Conservation (phyloP, 2,888 invertebrate species). For the Leucania comma region DNA sequence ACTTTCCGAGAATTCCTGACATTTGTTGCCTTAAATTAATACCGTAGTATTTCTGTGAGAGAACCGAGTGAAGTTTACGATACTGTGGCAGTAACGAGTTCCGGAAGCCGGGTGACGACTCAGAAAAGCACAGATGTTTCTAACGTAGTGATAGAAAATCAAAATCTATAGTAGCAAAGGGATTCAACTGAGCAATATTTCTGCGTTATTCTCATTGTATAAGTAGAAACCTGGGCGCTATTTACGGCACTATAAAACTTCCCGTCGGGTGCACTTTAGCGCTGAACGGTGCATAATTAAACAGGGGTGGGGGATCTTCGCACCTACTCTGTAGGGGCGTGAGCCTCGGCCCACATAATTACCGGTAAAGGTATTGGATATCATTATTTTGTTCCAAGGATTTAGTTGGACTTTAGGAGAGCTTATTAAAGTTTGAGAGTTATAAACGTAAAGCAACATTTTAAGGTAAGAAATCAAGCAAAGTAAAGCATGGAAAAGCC, state of each 20-base stretch:
- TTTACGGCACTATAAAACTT: conserved; percentile 73
- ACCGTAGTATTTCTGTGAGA: conserved; percentile 22
- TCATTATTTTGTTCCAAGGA: conserved; percentile 50
- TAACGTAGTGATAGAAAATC: conserved; percentile 29
- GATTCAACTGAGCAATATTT: conserved; percentile 45
- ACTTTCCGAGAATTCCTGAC: conserved; percentile 47
- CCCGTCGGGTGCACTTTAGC: conserved; percentile 75
- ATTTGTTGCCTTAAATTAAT: conserved; percentile 45
- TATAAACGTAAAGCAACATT: conserved; percentile 7
- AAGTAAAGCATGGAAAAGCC: not conserved
- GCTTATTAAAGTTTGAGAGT: conserved; percentile 9
- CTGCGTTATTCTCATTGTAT: conserved; percentile 57
- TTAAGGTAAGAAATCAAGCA: not conserved
- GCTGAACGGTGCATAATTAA: conserved; percentile 80
- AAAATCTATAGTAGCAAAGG: conserved; percentile 22
- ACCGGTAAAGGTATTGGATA: conserved; percentile 60
- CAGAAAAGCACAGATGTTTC: conserved; percentile 12
- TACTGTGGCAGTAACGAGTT: conserved; percentile 30
- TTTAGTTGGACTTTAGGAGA: conserved; percentile 19
- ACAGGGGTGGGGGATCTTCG: conserved; percentile 66
- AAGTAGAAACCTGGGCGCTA: conserved; percentile 56
- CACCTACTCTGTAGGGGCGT: conserved; percentile 63
- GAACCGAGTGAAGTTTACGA: conserved; percentile 46
- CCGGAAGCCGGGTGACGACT: conserved; percentile 46
- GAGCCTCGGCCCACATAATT: conserved; percentile 64